Evolutionary conservation across 2,888 invertebrate species (phyloP).

Genomic region (Thecocarcelia acutangulata): DNA sequence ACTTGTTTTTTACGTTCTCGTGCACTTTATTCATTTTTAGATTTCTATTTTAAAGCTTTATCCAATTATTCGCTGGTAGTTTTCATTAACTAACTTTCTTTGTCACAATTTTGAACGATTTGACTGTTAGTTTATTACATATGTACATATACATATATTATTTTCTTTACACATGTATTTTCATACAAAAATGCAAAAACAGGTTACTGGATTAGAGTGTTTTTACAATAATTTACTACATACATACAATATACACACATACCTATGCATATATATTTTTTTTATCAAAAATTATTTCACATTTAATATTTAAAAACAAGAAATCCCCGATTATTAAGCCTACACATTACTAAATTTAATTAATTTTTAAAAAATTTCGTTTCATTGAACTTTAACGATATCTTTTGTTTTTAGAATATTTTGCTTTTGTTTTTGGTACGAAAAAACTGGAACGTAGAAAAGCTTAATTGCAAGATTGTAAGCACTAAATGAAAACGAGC

Average conservation of each 20-base stretch:
- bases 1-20: not conserved
- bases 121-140: too few relatives aligned
- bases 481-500: slow-evolving; percentile 58
- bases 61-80: not conserved
- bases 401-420: not conserved
- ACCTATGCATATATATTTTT: not conserved
- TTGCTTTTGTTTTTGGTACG: not conserved
- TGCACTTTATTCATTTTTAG: too few relatives aligned
- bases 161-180: too few relatives aligned
- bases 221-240: not conserved
- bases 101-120: too few relatives aligned
- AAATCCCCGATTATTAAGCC: too few relatives aligned
- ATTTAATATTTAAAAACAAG: too few relatives aligned
- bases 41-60: too few relatives aligned
- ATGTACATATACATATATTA: too few relatives aligned
- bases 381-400: too few relatives aligned
- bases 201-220: not conserved
- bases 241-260: not conserved
- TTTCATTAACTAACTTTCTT: not conserved
- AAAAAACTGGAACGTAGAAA: slow-evolving; percentile 30
- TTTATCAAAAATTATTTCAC: not conserved
- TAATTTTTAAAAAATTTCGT: too few relatives aligned
- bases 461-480: slow-evolving; percentile 37
- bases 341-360: too few relatives aligned
- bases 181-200: not conserved